Percentiles rank a stretch among this genome's conserved stretches.
Evolutionary conservation across 2,797 vertebrate species (phyloP).

Genomic region (Xenentodon cancila): DNA sequence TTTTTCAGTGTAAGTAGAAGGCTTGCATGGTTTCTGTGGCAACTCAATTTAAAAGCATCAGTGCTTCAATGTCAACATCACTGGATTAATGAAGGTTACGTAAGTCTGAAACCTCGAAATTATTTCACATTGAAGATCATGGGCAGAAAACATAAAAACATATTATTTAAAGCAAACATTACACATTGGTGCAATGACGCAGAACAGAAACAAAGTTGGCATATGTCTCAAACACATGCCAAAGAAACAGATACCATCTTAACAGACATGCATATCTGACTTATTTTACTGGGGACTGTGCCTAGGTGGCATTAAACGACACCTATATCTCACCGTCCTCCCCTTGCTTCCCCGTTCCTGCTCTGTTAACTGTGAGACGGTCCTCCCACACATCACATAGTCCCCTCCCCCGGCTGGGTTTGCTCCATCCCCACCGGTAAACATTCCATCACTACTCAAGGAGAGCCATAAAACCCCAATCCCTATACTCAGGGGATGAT

Average conservation of each 20-base stretch:
- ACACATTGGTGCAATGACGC: conserved; percentile 5
- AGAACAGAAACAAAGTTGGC: conserved; percentile 3
- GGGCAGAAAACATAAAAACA: conserved; percentile 24
- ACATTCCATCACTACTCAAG: conserved; percentile 79
- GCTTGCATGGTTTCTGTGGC: conserved; percentile 63
- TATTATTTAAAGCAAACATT: not conserved
- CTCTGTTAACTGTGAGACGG: conserved; percentile 35
- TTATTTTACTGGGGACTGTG: conserved; percentile 50
- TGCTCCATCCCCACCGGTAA: conserved; percentile 67
- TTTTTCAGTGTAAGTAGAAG: conserved; percentile 16
- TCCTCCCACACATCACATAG: conserved; percentile 49
- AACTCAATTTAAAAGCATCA: conserved; percentile 62
- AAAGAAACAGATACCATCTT: conserved; percentile 11
- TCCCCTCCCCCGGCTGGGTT: conserved; percentile 33
- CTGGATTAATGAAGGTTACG: conserved; percentile 63
- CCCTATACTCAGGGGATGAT: conserved; percentile 31
- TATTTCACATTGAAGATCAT: conserved; percentile 57
- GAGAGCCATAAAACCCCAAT: conserved; percentile 67
- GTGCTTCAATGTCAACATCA: conserved; percentile 49
- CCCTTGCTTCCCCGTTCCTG: conserved; percentile 16
- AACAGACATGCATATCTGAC: conserved; percentile 57
- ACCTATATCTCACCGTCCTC: conserved; percentile 53
- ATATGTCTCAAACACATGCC: not conserved
- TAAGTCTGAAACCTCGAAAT: conserved; percentile 56
- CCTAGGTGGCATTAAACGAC: conserved; percentile 65